A percentile compares a stretch with the other conserved stretches of the same genome.
phyloP scores from a whole-genome alignment of 2,797 vertebrate species.

The Betta splendens region DNA sequence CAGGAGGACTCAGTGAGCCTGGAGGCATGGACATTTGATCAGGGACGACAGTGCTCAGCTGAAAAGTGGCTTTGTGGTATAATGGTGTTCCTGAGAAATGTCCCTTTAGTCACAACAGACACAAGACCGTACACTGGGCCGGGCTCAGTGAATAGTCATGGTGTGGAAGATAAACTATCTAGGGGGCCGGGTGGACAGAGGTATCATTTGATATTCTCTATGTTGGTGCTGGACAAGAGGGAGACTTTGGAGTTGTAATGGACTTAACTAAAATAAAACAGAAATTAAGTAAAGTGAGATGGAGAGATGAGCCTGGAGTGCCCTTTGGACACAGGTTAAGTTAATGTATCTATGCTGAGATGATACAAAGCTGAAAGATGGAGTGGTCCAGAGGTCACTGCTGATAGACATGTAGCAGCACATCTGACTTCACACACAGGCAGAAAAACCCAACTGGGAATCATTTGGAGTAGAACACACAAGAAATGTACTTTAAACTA shows the following conservation, averaged over 20 bases:
- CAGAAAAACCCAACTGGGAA: background rate
- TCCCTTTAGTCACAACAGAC: slow-evolving; percentile 68
- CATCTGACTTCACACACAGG: background rate
- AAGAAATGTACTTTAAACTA: too few species aligned
- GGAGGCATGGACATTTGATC: slow-evolving; percentile 34
- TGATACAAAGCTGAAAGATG: slow-evolving; percentile 55
- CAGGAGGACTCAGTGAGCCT: slow-evolving; percentile 56
- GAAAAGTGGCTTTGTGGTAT: slow-evolving; percentile 47
- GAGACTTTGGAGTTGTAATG: slow-evolving; percentile 42
- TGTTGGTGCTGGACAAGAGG: slow-evolving; percentile 39
- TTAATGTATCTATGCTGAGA: slow-evolving; percentile 42
- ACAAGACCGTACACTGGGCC: slow-evolving; percentile 40
- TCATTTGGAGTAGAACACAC: slow-evolving; percentile 2
- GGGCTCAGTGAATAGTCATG: slow-evolving; percentile 23
- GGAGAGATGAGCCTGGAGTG: slow-evolving; percentile 14
- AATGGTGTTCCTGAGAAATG: slow-evolving; percentile 54
- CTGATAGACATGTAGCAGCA: slow-evolving; percentile 38
- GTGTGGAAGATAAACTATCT: slow-evolving; percentile 45
- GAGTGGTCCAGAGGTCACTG: slow-evolving; percentile 61
- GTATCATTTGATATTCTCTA: slow-evolving; percentile 67
- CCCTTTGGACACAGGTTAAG: slow-evolving; percentile 54
- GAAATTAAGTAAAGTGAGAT: too few species aligned
- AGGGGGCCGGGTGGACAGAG: background rate
- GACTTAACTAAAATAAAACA: slow-evolving; percentile 23
- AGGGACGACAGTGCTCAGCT: slow-evolving; percentile 40